These are phyloP conservation scores for Sphaerodactylus townsendi DNA, from an alignment of 2,113 vertebrate genomes.

Conservation along the genomic window DNA sequence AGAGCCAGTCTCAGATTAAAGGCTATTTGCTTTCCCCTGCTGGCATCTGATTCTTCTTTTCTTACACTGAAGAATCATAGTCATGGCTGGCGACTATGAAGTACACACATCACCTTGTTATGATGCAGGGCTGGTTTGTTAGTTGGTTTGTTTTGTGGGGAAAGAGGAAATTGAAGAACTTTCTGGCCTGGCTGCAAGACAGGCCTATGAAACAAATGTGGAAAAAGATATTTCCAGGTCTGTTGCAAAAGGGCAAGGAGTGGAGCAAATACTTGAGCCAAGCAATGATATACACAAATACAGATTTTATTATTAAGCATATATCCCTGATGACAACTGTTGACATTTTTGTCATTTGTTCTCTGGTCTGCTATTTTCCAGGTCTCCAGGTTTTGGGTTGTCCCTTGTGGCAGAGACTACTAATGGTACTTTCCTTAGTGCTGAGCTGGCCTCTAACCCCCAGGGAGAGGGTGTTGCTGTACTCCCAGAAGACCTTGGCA, in stretches of 20 bases:
- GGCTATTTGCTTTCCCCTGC: neutral
- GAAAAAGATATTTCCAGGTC: neutral
- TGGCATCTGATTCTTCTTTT: neutral
- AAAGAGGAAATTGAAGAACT: neutral
- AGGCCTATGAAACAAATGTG: neutral
- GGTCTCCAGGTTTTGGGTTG: slow-evolving; percentile 95
- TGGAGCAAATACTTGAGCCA: neutral
- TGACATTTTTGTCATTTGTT: neutral
- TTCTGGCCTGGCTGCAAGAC: neutral
- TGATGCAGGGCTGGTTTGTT: neutral
- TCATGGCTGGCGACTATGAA: neutral
- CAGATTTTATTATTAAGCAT: neutral
- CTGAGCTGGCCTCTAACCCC: slow-evolving; percentile 89
- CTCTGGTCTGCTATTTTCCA: slow-evolving; percentile 52
- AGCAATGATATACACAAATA: neutral
- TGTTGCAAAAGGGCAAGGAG: neutral
- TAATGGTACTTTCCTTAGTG: slow-evolving; percentile 86
- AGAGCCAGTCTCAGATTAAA: neutral
- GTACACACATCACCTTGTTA: neutral
- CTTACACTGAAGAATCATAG: no score
- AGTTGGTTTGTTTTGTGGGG: no score
- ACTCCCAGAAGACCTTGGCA: slow-evolving; percentile 92
- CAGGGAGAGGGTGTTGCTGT: slow-evolving; percentile 86
- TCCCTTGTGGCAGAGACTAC: slow-evolving; percentile 90
- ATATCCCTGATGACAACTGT: neutral